Conservation (phyloP, 2,888 invertebrate genomes). For the Nudaria mundana region DNA sequence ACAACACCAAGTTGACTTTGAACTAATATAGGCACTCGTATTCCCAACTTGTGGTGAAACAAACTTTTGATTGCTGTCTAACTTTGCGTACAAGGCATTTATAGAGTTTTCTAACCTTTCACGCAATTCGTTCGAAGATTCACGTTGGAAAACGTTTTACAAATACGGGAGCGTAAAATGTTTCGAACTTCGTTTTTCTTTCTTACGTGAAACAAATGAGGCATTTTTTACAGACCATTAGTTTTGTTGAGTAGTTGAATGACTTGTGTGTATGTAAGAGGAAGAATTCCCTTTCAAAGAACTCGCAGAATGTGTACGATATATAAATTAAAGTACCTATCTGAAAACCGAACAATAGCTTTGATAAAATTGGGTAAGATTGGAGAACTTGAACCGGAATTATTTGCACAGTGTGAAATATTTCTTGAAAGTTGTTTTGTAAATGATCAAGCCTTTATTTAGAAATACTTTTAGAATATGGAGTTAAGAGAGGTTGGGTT, state of each 20-base stretch:
- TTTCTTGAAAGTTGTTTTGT: no score
- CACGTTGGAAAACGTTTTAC: conserved; percentile 16
- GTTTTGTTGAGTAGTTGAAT: conserved; percentile 7
- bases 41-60: conserved; percentile 9
- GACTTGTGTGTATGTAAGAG: conserved; percentile 5
- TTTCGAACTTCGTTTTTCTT: conserved; percentile 21
- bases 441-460: no score
- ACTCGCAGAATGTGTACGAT: background rate
- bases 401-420: no score
- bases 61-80: conserved; percentile 17
- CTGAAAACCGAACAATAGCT: no score
- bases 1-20: background rate
- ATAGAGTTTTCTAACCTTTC: conserved; percentile 10
- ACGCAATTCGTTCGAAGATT: conserved; percentile 9
- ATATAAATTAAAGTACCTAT: no score
- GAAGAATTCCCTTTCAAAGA: conserved; percentile 1
- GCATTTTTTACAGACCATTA: conserved; percentile 13
- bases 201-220: conserved; percentile 16
- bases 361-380: no score
- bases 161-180: conserved; percentile 8
- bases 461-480: no score
- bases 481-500: no score
- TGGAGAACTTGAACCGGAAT: no score
- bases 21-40: conserved; percentile 8
- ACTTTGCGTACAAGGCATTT: conserved; percentile 5